Evolutionary conservation across 1,140 invertebrate species (phyloP), one percentile per base, ranked within the genome.

Genomic region (Drosophila yakuba): DNA sequence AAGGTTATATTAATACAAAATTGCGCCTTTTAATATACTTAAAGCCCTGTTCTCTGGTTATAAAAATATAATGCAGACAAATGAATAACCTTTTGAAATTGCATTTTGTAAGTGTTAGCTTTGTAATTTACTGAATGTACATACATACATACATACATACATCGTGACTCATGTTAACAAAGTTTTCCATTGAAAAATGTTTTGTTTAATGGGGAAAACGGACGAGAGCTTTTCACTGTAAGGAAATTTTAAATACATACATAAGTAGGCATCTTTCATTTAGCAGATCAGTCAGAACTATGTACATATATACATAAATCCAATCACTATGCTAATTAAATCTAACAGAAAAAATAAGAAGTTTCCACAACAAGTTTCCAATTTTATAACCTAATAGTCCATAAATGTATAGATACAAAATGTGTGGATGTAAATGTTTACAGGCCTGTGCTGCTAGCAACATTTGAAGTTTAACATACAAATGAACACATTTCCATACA

Each of bases 171-270:
- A 60, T 14, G 11, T n/a, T 4, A 4, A 38, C 25, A 23, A 36
- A 35, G 15, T 41, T 63, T 35, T 44, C 28, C 61, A 59, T 60
- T 60, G 54, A 58, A 43, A 63, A 3, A 35, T 28, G 23, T 44
- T 63, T 20, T 54, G 23, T 44, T 59, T 17, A 32, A 8, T 35
- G 44, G 25, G 11, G 60, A 25, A 58, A 58, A 62, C 36, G 14
- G 15, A 17, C 17, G 17, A 17, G 17, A 58, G 51, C 15, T 59
- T 59, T 62, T 14, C 8, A 23, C 15, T 20, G 17, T 8, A 10
- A 5, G 25, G 32, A 11, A 7, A n/a, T 39, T 57, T 60, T n/a
- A 3, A 57, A 28, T 17, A 17, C 17, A 17, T 17, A 17, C 17
- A 17, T 17, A 17, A 12, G 4, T 20, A 45, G 23, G 10, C 8